Evolutionary conservation across 2,797 vertebrate genomes (phyloP), one percentile per base, ranked within the genome.

Genomic region (Manis javanica): DNA sequence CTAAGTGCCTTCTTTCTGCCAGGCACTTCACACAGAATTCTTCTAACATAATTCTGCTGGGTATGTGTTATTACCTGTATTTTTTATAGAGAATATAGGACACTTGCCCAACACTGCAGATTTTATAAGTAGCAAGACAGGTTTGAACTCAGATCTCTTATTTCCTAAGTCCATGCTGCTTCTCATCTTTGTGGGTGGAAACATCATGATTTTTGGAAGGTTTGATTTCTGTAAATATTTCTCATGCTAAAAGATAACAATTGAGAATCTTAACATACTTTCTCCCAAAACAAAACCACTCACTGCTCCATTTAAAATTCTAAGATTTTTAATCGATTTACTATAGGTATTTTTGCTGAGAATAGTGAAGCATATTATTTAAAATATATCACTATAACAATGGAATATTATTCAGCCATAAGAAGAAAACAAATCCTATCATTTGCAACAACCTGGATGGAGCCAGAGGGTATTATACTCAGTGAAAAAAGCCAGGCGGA

Each of bases 241-340:
- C n/a, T 61, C 85, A 51, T 29, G 23, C 49, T 46, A 88, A 81
- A 95, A 69, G 16, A 94, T 5, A 74, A 34, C 64, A 68, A 61
- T 1, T 81, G 68, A 86, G 72, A 92, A 94, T 75, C 85, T 72
- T 61, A 87, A 90, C 63, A 85, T 26, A 79, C 29, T 75, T 90
- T 68, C 37, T 71, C 66, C 51, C 57, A 91, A 11, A 74, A 42
- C n/a, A 72, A 68, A 90, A 89, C 31, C 21, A 0, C n/a, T 87
- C 49, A 59, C 19, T 72, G 7, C n/a, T 88, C 21, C 39, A 84
- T 46, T 55, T 57, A 90, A 49, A 92, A 90, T 87, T 95, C 42
- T 63, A 86, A 39, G 53, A 71, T 19, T 81, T 75, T 85, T 55
- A 87, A 79, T 53, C 53, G 89, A 81, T 18, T 85, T 68, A 69